Base-by-base conservation (phyloP, 2,797 vertebrate genomes). In the Dipus sagitta region DNA sequence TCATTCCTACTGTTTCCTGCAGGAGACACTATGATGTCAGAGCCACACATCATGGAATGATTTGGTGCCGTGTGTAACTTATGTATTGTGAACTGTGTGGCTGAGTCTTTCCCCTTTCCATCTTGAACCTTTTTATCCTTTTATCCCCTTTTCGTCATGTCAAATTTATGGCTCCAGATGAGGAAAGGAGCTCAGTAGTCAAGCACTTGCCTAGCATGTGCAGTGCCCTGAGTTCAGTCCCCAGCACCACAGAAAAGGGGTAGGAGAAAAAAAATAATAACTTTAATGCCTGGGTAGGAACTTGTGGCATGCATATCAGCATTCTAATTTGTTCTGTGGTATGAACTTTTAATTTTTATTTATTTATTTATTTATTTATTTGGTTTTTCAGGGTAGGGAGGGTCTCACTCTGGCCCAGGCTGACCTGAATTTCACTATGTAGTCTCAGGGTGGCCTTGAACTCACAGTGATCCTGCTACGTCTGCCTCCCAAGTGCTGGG, bases 21-120 rank as follows among this genome's bases (percentile, higher is more conserved):
- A 32, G 42, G 83, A 90, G 83, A 47, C 80, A 30, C 32, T 21
- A 76, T 6, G 52, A 10, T 74, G 32, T 47, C 52, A 62, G 28
- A 83, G 30, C 70, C 78, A 60, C 86, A 18, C 58, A 9, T 87
- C 70, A 38, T 78, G 70, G 94, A 93, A 88, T 85, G 86, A 58
- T 14, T 70, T 10, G 47, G 47, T 47, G 9, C n/a, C 70, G 82
- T 88, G 32, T 70, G 47, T 82, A 92, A 92, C 60, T 85, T 47
- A 80, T 79, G 30, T 42, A 23, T 54, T 20, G 64, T 28, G 26
- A 38, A 60, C 88, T 90, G 21, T 74, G 3, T 88, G 54, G 86
- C n/a, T 74, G 20, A 47, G 23, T 80, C 24, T 24, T 80, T 93
- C 54, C 76, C 24, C 62, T 92, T 91, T 95, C 68, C 28, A 17